These are phyloP conservation scores for Mesembrinibis cayennensis DNA, from an alignment of 2,113 vertebrate genomes.

Conservation along the genomic window DNA sequence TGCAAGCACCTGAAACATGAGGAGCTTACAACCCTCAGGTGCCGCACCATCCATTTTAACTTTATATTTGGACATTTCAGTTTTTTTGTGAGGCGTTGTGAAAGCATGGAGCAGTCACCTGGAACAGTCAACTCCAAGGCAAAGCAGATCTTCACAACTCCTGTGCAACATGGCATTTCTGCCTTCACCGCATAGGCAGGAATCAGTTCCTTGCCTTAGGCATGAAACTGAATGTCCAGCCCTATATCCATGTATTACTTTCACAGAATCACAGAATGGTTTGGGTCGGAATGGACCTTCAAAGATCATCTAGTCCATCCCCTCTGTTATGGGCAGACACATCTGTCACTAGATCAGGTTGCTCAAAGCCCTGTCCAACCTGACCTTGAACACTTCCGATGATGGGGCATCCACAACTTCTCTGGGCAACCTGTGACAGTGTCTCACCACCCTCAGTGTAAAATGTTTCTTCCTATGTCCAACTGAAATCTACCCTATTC, in stretches of 20 bases:
- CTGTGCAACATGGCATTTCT: background rate
- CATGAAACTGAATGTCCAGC: background rate
- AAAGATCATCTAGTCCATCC: background rate
- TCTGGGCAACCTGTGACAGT: background rate
- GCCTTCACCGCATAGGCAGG: background rate
- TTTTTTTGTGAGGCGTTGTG: background rate
- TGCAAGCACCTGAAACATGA: background rate
- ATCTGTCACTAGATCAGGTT: background rate
- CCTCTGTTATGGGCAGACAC: too few relatives aligned
- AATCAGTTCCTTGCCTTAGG: background rate
- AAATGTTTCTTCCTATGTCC: background rate
- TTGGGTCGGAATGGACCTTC: background rate
- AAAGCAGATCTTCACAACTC: background rate
- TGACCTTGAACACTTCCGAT: background rate
- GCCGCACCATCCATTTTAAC: background rate
- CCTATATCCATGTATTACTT: background rate
- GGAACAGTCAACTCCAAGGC: background rate
- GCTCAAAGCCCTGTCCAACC: background rate
- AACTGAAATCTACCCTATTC: background rate
- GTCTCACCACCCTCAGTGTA: background rate
- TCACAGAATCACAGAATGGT: background rate
- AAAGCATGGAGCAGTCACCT: background rate
- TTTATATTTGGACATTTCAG: background rate
- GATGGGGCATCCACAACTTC: background rate
- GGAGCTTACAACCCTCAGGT: background rate